Conservation (phyloP, 2,888 invertebrate genomes). For the Auanema sp. region DNA sequence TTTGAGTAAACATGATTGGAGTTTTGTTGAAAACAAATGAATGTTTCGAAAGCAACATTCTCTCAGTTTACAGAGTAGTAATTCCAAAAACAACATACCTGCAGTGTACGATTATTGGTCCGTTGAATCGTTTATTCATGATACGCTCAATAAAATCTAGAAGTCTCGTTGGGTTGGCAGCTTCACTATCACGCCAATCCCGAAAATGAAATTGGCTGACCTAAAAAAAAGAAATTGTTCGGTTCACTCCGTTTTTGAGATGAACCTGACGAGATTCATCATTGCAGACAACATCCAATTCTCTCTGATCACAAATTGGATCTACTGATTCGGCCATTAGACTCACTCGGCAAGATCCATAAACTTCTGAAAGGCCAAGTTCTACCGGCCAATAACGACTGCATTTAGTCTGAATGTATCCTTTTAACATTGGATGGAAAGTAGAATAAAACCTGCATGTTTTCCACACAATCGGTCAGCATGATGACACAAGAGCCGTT, state of each 20-base stretch:
- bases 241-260: neutral
- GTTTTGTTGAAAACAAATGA: too few relatives aligned
- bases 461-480: constrained; percentile 47
- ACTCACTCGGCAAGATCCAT: constrained; percentile 2
- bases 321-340: constrained; percentile 18
- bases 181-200: constrained; percentile 46
- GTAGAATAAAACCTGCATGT: constrained; percentile 3
- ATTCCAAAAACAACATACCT: constrained; percentile 25
- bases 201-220: constrained; percentile 51
- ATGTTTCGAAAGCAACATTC: neutral
- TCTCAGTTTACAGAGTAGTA: neutral
- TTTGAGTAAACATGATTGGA: too few relatives aligned
- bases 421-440: neutral
- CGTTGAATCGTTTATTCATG: constrained; percentile 23
- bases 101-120: constrained; percentile 60
- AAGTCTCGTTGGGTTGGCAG: constrained; percentile 23
- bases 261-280: constrained; percentile 6
- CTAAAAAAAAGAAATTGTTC: constrained; percentile 29
- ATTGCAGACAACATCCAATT: constrained; percentile 28
- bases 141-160: constrained; percentile 43
- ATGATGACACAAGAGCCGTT: constrained; percentile 50
- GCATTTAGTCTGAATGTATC: constrained; percentile 48
- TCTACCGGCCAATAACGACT: constrained; percentile 54
- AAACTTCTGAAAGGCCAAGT: constrained; percentile 27
- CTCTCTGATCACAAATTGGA: constrained; percentile 39